phyloP scores from a whole-genome alignment of 2,797 vertebrate species.

The Gambelia wislizenii region DNA sequence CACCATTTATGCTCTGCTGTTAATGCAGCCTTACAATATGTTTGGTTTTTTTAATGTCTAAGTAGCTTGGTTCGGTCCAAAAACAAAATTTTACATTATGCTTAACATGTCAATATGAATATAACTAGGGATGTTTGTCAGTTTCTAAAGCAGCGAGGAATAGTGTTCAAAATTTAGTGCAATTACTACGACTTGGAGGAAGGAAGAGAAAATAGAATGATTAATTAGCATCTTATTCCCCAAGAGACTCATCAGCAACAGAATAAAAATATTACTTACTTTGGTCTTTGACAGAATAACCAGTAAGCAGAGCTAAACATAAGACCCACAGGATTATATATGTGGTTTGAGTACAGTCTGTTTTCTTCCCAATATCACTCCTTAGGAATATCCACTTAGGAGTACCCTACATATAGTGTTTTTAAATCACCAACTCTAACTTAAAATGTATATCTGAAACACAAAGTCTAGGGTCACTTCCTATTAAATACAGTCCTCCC shows the following conservation, averaged over 20 bases:
- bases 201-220: slow-evolving; percentile 49
- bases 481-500: too few relatives aligned
- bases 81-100: background rate
- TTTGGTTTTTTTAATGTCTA: too few relatives aligned
- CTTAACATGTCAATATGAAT: slow-evolving; percentile 16
- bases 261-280: slow-evolving; percentile 26
- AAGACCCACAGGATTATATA: background rate
- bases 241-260: slow-evolving; percentile 41
- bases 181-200: slow-evolving; percentile 60
- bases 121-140: slow-evolving; percentile 1
- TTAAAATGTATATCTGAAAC: slow-evolving; percentile 18
- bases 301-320: slow-evolving; percentile 5
- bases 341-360: background rate
- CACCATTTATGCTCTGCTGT: too few relatives aligned
- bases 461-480: background rate
- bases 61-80: background rate
- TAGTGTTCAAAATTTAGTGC: background rate
- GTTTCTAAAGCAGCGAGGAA: slow-evolving; percentile 25
- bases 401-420: background rate
- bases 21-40: too few relatives aligned
- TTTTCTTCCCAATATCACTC: background rate
- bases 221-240: slow-evolving; percentile 61
- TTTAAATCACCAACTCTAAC: fast-evolving
- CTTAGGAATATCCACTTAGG: background rate
- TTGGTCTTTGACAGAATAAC: slow-evolving; percentile 43